phyloP scores from a whole-genome alignment of 2,888 invertebrate species.

The Andrena fulva region DNA sequence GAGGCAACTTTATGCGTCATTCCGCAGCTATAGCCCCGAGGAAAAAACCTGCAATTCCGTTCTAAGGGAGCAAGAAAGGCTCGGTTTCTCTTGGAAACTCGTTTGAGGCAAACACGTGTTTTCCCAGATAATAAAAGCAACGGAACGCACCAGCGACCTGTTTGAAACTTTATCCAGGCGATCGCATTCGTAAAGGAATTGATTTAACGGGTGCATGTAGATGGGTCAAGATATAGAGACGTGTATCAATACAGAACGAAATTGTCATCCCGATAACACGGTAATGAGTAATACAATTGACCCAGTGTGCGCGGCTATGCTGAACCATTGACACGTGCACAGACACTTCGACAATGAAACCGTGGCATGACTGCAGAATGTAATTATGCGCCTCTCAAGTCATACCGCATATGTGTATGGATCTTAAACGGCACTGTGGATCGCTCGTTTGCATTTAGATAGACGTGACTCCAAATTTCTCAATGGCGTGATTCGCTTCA shows the following conservation, averaged over 20 bases:
- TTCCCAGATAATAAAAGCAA: neutral
- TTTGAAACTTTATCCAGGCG: no score
- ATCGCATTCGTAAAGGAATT: neutral
- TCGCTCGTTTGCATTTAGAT: neutral
- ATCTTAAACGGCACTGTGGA: neutral
- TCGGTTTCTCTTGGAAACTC: neutral
- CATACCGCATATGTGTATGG: neutral
- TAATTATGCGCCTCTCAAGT: neutral
- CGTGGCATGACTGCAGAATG: neutral
- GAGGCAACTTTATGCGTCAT: constrained; percentile 21
- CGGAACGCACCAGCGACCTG: no score
- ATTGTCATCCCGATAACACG: constrained; percentile 16
- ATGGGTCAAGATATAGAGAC: neutral
- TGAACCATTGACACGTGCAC: constrained; percentile 39
- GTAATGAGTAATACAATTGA: constrained; percentile 36
- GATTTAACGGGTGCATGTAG: neutral
- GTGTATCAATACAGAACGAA: constrained; percentile 20
- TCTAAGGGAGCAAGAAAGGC: neutral
- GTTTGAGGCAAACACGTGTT: neutral
- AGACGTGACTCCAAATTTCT: neutral
- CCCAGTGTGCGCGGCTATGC: constrained; percentile 26
- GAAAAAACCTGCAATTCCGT: neutral
- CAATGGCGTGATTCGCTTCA: no score
- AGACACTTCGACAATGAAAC: constrained; percentile 61
- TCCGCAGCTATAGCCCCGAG: neutral